Base-by-base conservation (phyloP, 2,888 invertebrate species). In the Rhamnusium bicolor region DNA sequence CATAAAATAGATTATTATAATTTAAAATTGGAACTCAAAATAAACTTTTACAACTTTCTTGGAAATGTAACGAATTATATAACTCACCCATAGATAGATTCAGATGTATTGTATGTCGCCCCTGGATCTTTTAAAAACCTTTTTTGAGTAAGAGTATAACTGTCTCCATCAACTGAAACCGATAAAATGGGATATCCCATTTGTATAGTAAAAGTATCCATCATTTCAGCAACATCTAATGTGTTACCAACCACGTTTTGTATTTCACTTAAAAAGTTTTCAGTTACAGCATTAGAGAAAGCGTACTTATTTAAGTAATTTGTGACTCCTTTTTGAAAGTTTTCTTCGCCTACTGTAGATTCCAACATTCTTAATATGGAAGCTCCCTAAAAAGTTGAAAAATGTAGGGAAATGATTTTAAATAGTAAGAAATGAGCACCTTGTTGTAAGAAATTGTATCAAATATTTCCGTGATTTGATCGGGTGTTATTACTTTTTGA, bases 401-500 rank as follows among this genome's bases (percentile, higher is more conserved):
- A n/a, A 14, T 14, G 6, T 14, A 63, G 19, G 10, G 8, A 53
- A 14, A 53, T 3, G 6, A 5, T 40, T 53, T 49, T n/a, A 6
- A 51, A 46, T 0, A n/a, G 12, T 6, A 47, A 7, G 8, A 60
- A 6, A 10, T 61, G 16, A 27, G 21, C 86, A 95, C 96, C 91
- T 98, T 98, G 76, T 92, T 93, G 84, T 98, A 98, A 0, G 97
- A 96, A 75, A 98, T 98, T 0, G 91, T 88, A 86, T 98, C 98
- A 85, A 98, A 98, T 69, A 97, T 93, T 79, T 96, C 94, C 0
- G 95, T 96, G 69, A 98, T 98, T 89, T 98, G 93, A 85, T 95
- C 94, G 0, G 98, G 97, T 76, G 95, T 95, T 27, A 91, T 90
- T 14, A 98, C 97, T 0, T 91, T 91, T 86, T 95, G 94, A 6